Evolutionary conservation across 2,113 vertebrate genomes (phyloP).

Genomic region (Seriola dumerili): DNA sequence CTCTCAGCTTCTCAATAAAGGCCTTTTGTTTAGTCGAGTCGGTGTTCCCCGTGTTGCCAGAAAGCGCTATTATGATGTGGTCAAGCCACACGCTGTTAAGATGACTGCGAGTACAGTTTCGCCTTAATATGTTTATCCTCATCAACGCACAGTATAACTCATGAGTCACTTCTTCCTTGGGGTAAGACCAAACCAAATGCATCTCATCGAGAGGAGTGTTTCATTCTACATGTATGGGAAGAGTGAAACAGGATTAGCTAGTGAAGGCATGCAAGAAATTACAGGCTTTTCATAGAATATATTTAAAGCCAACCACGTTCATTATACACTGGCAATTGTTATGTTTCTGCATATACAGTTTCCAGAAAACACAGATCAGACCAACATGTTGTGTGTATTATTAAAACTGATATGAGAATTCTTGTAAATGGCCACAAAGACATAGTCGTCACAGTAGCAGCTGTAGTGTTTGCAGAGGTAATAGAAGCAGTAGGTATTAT

Average conservation of each 20-base stretch:
- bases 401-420: background rate
- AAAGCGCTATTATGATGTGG: conserved; percentile 36
- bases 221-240: conserved; percentile 29
- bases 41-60: conserved; percentile 36
- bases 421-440: background rate
- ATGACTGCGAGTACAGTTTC: conserved; percentile 39
- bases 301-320: conserved; percentile 10
- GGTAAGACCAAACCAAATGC: conserved; percentile 41
- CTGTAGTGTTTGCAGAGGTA: background rate
- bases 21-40: conserved; percentile 54
- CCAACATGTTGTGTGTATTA: background rate
- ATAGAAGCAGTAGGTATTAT: background rate
- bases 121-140: conserved; percentile 33
- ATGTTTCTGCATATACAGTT: conserved; percentile 9
- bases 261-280: conserved; percentile 44
- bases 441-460: background rate
- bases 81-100: conserved; percentile 21
- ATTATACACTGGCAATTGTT: conserved; percentile 9
- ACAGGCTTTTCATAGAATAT: conserved; percentile 6
- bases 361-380: background rate
- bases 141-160: conserved; percentile 19
- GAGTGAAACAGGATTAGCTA: conserved; percentile 27
- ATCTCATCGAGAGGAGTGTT: conserved; percentile 22
- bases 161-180: conserved; percentile 56
- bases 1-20: conserved; percentile 51